A percentile compares a stretch with the other conserved stretches of the same genome.
Conservation (phyloP, 23 tunicate genomes). For the Botrylloides violaceus region DNA sequence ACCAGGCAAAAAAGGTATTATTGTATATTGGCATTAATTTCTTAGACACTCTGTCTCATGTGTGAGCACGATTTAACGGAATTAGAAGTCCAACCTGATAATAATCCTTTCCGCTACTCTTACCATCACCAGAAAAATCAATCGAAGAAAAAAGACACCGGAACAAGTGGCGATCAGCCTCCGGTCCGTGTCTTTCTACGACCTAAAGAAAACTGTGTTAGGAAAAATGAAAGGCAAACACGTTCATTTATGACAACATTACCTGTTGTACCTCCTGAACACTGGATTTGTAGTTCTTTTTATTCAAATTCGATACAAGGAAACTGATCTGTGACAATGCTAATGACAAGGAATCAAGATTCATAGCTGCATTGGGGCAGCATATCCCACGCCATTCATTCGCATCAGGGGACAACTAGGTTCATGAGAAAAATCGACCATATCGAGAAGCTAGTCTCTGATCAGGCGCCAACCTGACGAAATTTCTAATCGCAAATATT, state of each 20-base stretch:
- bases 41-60: too few relatives aligned
- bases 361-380: conserved; percentile 85
- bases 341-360: conserved; percentile 88
- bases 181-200: conserved; percentile 70
- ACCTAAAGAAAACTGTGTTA: conserved; percentile 24
- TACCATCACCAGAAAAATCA: conserved; percentile 93
- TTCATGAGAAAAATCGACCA: background rate
- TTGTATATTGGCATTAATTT: too few relatives aligned
- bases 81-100: conserved; percentile 58
- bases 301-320: conserved; percentile 82
- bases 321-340: conserved; percentile 89
- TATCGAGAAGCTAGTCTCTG: too few relatives aligned
- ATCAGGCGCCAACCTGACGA: background rate
- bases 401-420: background rate
- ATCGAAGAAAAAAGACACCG: conserved; percentile 89
- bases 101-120: conserved; percentile 75
- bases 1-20: too few relatives aligned
- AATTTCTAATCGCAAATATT: background rate
- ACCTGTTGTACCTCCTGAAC: conserved; percentile 55
- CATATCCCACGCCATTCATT: conserved; percentile 54
- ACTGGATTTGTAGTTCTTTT: conserved; percentile 75
- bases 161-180: conserved; percentile 88
- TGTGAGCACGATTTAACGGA: too few relatives aligned
- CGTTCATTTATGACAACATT: too few relatives aligned
- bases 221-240: too few relatives aligned